Evolutionary conservation across 2,888 invertebrate genomes (phyloP).

Genomic region (Molanna angustata): DNA sequence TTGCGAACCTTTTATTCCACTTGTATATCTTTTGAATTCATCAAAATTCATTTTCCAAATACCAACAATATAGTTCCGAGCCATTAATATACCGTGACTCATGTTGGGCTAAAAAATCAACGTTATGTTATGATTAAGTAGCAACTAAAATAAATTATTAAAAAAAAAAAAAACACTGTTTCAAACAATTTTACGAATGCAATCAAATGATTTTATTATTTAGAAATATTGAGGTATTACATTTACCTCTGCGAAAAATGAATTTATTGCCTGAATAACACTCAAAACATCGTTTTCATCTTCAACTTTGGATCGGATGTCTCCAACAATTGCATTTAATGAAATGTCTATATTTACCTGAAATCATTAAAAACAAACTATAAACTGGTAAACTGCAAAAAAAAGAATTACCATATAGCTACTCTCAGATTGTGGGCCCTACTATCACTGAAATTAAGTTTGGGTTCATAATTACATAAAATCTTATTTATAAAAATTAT

Average conservation of each 20-base stretch:
- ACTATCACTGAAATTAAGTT: too few species aligned
- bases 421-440: background rate
- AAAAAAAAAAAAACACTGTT: too few species aligned
- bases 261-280: constrained; percentile 10
- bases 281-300: constrained; percentile 9
- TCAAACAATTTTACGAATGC: too few species aligned
- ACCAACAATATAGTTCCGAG: constrained; percentile 14
- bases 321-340: constrained; percentile 11
- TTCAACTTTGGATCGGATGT: constrained; percentile 9
- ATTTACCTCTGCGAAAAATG: constrained; percentile 14
- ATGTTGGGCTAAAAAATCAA: too few species aligned
- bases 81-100: constrained; percentile 12
- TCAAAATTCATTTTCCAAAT: constrained; percentile 16
- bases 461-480: too few species aligned
- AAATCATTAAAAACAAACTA: constrained; percentile 7
- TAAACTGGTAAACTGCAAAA: background rate
- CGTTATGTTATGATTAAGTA: too few species aligned
- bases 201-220: too few species aligned
- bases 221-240: background rate
- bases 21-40: background rate
- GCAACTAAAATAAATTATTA: too few species aligned
- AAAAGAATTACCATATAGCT: background rate
- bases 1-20: too few species aligned
- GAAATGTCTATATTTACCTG: constrained; percentile 8
- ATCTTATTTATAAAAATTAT: too few species aligned